Evolutionary conservation across 2,797 vertebrate species (phyloP), one percentile per base, ranked within the genome.

Genomic region (Channallabes apus): DNA sequence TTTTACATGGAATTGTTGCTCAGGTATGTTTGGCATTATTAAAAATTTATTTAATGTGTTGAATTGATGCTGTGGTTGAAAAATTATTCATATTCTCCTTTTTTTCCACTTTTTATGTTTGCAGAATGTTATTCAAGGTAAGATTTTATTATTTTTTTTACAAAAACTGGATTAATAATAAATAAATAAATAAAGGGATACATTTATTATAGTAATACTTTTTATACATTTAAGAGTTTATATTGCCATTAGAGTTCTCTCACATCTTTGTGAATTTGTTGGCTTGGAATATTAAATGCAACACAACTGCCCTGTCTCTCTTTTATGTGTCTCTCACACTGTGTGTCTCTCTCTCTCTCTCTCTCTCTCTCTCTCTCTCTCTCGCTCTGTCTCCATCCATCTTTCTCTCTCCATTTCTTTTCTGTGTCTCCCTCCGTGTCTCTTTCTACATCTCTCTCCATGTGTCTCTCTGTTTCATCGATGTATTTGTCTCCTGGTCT

Each of bases 1-100:
- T 91, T 88, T 92, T 93, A 32, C 80, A 94, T 87, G 84, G 87
- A 82, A 80, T 92, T 32, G 85, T 84, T 86, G 91, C 85, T 88
- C 91, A 95, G 94, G 95, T 96, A 94, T 12, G 62, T 51, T 61
- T 86, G 1, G 11, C 29, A 17, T 35, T 54, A 51, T 61, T 65
- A 71, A 84, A 0, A 59, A 15, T 51, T 67, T n/a, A 14, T 0
- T 46, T 32, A 29, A 54, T 27, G 4, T 27, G 4, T 79, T n/a
- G n/a, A 75, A 51, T 54, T 35, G 2, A 77, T 59, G 8, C 4
- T 14, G 4, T 27, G 54, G 18, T 56, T 51, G n/a, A 22, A 68
- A 69, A 51, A 76, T 20, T 22, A 29, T 12, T n/a, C 4, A 29
- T 22, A 32, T 41, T n/a, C 58, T 58, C 4, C 1, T 27, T 64